Evolutionary conservation across 2,888 invertebrate species (phyloP).

Genomic region (Hypena proboscidalis): DNA sequence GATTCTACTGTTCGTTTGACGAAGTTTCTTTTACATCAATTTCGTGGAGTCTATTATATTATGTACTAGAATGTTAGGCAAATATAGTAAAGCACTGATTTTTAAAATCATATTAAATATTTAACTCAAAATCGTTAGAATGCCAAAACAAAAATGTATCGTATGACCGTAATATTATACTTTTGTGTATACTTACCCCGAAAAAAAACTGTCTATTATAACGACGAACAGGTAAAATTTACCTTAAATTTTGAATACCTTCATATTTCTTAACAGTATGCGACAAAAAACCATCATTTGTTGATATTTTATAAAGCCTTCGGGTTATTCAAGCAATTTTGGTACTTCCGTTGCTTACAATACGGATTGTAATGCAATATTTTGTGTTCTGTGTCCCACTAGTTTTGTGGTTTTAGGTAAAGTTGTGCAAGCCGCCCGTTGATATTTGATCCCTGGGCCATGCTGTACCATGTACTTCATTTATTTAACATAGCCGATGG

Average conservation of each 20-base stretch:
- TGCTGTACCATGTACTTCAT: conserved; percentile 2
- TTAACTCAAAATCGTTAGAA: conserved; percentile 20
- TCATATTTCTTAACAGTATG: conserved; percentile 49
- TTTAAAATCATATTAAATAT: conserved; percentile 9
- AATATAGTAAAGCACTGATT: too few species aligned
- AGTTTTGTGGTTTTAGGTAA: conserved; percentile 31
- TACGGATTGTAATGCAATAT: conserved; percentile 2
- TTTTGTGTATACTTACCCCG: conserved; percentile 37
- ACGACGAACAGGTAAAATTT: conserved; percentile 71
- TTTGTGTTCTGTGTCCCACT: conserved; percentile 4
- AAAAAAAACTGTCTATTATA: conserved; percentile 65
- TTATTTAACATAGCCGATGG: not conserved
- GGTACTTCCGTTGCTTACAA: conserved; percentile 7
- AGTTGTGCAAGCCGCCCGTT: conserved; percentile 27
- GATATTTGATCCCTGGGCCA: conserved; percentile 25
- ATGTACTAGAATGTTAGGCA: too few species aligned
- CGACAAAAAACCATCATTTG: conserved; percentile 56
- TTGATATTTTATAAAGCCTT: conserved; percentile 38
- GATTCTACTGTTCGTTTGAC: too few species aligned
- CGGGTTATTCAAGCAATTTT: conserved; percentile 14
- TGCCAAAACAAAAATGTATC: conserved; percentile 55
- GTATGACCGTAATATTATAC: conserved; percentile 59
- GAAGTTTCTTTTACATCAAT: too few species aligned
- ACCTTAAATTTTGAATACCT: conserved; percentile 59
- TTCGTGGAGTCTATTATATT: too few species aligned